Percentiles rank a stretch among this genome's conserved stretches.
Conservation (phyloP, 2,888 invertebrate species). For the Enchytraeus crypticus region DNA sequence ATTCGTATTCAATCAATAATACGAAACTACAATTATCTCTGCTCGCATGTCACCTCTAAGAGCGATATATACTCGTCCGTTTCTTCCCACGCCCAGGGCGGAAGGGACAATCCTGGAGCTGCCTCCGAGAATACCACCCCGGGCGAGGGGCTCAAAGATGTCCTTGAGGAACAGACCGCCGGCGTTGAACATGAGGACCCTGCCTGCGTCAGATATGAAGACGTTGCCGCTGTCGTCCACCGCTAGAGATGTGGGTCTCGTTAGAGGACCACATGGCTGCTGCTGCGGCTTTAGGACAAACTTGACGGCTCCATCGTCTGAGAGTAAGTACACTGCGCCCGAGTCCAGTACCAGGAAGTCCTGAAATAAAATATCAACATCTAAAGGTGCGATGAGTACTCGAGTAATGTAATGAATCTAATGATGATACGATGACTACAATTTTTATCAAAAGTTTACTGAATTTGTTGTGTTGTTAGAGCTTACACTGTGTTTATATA, state of each 20-base stretch:
- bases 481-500: too few relatives aligned
- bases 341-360: constrained; percentile 7
- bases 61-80: too few relatives aligned
- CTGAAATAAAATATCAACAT: background rate
- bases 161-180: background rate
- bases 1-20: too few relatives aligned
- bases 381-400: too few relatives aligned
- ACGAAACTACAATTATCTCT: too few relatives aligned
- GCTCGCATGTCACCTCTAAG: too few relatives aligned
- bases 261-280: constrained; percentile 1
- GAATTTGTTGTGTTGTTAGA: background rate
- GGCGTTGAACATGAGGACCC: constrained; percentile 8
- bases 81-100: too few relatives aligned
- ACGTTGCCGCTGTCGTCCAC: constrained; percentile 79
- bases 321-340: background rate
- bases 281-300: background rate
- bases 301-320: constrained; percentile 6
- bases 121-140: background rate
- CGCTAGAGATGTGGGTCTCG: constrained; percentile 21
- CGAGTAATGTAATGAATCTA: too few relatives aligned
- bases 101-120: background rate
- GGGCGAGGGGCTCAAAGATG: background rate
- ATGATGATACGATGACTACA: too few relatives aligned
- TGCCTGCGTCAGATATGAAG: constrained; percentile 59
- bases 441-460: too few relatives aligned